A percentile compares a stretch with the other conserved stretches of the same genome.
phyloP scores from a whole-genome alignment of 2,797 vertebrate genomes.

The Rhabdophis nuchalis region DNA sequence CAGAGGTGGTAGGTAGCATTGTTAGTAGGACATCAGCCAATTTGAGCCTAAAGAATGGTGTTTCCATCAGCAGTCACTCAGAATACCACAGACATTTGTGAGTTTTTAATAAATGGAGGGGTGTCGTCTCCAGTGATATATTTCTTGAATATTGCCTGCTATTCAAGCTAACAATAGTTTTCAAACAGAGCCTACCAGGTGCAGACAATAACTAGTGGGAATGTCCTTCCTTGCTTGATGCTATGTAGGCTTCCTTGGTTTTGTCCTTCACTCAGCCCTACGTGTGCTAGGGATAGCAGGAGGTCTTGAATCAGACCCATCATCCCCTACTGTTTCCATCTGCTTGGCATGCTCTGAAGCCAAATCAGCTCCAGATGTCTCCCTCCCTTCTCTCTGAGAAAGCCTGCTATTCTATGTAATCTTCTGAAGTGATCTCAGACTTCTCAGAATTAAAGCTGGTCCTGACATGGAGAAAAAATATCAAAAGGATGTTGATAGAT shows the following conservation, averaged over 20 bases:
- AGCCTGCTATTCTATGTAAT: neutral
- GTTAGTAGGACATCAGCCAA: neutral
- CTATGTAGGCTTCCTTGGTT: neutral
- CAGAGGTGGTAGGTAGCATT: neutral
- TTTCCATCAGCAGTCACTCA: neutral
- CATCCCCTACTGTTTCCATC: neutral
- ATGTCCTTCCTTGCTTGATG: neutral
- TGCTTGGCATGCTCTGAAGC: neutral
- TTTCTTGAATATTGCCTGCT: neutral
- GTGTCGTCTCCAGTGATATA: fast-evolving
- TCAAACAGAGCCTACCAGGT: neutral
- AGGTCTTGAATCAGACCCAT: neutral
- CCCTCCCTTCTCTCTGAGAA: neutral
- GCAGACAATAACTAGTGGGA: neutral
- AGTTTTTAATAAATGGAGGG: neutral
- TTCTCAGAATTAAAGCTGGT: neutral
- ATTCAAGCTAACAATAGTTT: neutral
- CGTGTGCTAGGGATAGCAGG: neutral
- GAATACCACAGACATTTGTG: neutral
- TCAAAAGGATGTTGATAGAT: neutral
- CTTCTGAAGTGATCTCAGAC: neutral
- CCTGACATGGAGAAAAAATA: neutral
- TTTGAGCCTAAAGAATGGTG: neutral
- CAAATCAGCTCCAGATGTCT: neutral
- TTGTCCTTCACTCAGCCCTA: neutral